These are phyloP conservation scores for Colletes collaris DNA, from an alignment of 2,888 invertebrate genomes.

Conservation along the genomic window DNA sequence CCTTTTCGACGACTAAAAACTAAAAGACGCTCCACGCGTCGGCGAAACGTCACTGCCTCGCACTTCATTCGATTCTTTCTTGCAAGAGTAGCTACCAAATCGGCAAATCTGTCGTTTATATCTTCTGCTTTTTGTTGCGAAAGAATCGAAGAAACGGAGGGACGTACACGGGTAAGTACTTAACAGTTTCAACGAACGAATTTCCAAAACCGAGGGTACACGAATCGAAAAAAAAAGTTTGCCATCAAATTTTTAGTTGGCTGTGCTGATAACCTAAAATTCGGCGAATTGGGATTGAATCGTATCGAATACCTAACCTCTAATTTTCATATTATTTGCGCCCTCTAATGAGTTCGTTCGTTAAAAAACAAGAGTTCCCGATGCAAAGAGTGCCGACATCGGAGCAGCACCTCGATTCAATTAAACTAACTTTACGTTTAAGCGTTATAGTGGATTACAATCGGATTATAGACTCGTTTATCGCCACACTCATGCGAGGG, in stretches of 20 bases:
- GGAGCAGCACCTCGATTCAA: constrained; percentile 64
- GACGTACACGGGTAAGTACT: neutral
- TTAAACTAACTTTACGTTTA: constrained; percentile 68
- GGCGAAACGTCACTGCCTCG: constrained; percentile 31
- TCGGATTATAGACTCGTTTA: constrained; percentile 60
- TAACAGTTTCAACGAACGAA: neutral
- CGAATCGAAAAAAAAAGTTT: too few relatives aligned
- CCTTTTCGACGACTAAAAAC: constrained; percentile 55
- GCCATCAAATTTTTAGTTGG: too few relatives aligned
- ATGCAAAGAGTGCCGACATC: constrained; percentile 31
- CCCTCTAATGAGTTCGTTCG: neutral
- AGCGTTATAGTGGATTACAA: constrained; percentile 68
- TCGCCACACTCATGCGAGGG: constrained; percentile 43
- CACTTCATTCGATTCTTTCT: neutral
- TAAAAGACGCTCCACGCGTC: constrained; percentile 56
- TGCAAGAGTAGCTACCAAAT: neutral
- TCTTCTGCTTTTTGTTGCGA: neutral
- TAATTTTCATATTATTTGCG: too few relatives aligned
- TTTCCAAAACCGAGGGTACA: too few relatives aligned
- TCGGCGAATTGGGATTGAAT: too few relatives aligned
- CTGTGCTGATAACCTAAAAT: too few relatives aligned
- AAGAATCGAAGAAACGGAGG: constrained; percentile 9
- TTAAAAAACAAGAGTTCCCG: neutral
- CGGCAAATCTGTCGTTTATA: neutral
- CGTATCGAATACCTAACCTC: too few relatives aligned